Evolutionary conservation across 1,140 invertebrate genomes (phyloP), one percentile per base, ranked within the genome.

Genomic region (Euura lappo): DNA sequence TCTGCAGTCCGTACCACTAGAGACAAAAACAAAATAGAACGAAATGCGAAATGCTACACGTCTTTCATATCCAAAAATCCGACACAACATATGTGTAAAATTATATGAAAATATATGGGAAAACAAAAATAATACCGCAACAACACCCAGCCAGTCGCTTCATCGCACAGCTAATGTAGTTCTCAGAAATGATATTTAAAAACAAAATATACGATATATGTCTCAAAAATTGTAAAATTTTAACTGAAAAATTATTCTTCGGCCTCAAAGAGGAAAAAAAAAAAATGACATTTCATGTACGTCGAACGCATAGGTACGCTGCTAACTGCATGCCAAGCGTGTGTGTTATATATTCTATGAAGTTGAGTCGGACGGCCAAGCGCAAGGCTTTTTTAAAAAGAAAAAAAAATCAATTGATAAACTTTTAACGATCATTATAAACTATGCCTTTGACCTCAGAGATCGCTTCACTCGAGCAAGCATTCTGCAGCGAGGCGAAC

Each of bases 1-100:
- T 88, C 85, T 88, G 87, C 84, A 88, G 85, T 86, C 86, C 87
- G 86, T 88, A 88, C 87, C 86, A 88, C 87, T 88, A 87, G 75
- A 88, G 84, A 87, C 79, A 87, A 86, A 77, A 77, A 76, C 87
- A 86, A 85, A 79, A 76, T 86, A 88, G 79, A 86, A 85, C 79
- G 75, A 84, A 86, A 84, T 78, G 75, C 79, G 78, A 79, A 73
- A 77, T 60, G 51, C 66, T 68, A 68, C 66, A 44, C 66, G 66
- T 68, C 66, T 42, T 42, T 42, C 66, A 42, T 68, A 42, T 28
- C 11, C 4, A 68, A 68, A 68, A 64, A 64, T 28, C 28, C 28
- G 28, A 28, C 28, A 28, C 28, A 28, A 28, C 28, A 28, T 28
- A 28, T 28, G 28, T 28, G 28, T 28, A 28, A 28, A 28, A 28